A percentile compares a stretch with the other conserved stretches of the same genome.
phyloP scores from a whole-genome alignment of 2,113 vertebrate genomes.

The Salvelinus fontinalis region DNA sequence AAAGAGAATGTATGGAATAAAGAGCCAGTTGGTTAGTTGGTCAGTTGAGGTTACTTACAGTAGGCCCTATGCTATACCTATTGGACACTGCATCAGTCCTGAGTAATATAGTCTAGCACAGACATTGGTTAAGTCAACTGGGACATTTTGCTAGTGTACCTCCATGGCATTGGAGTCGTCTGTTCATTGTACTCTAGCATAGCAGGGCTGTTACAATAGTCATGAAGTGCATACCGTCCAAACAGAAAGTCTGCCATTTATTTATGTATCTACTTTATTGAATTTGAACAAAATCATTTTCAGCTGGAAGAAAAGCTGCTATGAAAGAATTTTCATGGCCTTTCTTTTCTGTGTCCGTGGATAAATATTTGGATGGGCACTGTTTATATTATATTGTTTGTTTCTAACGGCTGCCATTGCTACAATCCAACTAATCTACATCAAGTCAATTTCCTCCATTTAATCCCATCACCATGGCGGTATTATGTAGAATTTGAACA shows the following conservation, averaged over 20 bases:
- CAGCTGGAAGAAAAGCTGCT: background rate
- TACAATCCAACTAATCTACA: background rate
- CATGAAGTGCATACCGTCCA: background rate
- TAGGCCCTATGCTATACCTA: background rate
- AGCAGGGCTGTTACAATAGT: background rate
- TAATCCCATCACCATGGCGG: background rate
- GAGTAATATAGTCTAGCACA: no score
- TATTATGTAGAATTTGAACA: background rate
- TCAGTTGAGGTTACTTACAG: slow-evolving; percentile 43
- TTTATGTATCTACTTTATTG: background rate
- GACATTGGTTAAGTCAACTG: slow-evolving; percentile 22
- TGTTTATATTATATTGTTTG: background rate
- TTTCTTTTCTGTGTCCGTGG: background rate
- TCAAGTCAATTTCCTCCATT: background rate
- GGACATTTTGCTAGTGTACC: no score
- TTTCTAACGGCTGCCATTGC: background rate
- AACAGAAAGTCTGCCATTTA: background rate
- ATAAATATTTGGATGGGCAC: slow-evolving; percentile 1
- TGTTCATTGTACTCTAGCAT: slow-evolving; percentile 10
- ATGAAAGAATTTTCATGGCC: background rate
- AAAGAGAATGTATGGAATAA: slow-evolving; percentile 29
- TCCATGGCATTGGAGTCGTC: slow-evolving; percentile 13
- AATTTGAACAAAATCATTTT: background rate
- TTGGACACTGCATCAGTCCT: background rate
- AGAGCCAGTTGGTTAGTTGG: slow-evolving; percentile 48